Evolutionary conservation across 2,113 vertebrate species (phyloP).

Genomic region (Typhlomys cinereus): DNA sequence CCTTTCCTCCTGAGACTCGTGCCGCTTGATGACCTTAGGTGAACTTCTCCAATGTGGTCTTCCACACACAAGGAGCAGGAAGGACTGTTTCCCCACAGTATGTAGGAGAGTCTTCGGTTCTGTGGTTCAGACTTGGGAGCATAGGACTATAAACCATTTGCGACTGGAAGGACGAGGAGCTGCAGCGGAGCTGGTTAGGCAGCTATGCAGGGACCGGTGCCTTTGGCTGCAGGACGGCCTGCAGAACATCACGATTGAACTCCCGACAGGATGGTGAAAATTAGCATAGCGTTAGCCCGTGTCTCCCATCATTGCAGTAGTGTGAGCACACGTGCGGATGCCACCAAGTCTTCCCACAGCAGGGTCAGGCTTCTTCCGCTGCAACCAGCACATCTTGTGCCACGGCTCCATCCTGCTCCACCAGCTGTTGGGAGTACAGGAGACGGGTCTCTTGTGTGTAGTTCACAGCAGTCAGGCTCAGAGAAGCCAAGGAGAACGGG

Average conservation of each 20-base stretch:
- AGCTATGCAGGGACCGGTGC: neutral
- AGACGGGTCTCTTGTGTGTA: neutral
- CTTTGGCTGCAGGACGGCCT: neutral
- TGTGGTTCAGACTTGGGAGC: neutral
- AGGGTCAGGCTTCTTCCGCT: neutral
- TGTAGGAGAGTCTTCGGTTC: neutral
- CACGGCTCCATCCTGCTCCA: no score
- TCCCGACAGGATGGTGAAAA: no score
- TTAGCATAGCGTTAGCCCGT: neutral
- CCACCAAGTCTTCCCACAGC: no score
- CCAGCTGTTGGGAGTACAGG: neutral
- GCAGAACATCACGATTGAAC: slow-evolving; percentile 27
- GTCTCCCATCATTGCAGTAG: neutral
- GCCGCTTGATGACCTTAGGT: neutral
- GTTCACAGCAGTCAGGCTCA: neutral
- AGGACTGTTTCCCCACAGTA: neutral
- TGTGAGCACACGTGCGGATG: neutral
- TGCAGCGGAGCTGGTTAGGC: neutral
- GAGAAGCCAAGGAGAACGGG: neutral
- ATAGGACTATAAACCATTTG: neutral
- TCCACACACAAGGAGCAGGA: neutral
- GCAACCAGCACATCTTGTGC: neutral
- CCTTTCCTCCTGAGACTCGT: neutral
- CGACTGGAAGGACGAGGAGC: neutral
- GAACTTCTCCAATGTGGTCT: neutral